Conservation (phyloP, 2,888 invertebrate genomes). For the Leptinotarsa peninsularis region DNA sequence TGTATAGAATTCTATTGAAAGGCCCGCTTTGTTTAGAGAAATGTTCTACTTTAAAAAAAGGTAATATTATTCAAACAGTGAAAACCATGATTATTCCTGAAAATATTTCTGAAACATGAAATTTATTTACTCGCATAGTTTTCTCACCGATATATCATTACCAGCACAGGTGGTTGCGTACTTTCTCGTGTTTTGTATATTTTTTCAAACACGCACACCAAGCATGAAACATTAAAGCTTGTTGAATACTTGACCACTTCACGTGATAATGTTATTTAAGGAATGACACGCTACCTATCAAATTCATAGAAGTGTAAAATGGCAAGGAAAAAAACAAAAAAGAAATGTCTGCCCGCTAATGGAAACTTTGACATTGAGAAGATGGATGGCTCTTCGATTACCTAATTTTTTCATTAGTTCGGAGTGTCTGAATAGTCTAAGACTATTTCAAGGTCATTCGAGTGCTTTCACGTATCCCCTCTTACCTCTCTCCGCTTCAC, state of each 20-base stretch:
- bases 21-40: too few species aligned
- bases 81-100: not conserved
- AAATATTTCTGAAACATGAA: not conserved
- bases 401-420: not conserved
- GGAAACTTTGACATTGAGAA: not conserved
- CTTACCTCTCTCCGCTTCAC: too few species aligned
- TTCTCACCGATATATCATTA: slow-evolving; percentile 24
- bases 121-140: not conserved
- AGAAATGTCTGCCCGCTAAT: not conserved
- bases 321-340: not conserved
- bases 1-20: too few species aligned
- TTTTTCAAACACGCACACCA: slow-evolving; percentile 50
- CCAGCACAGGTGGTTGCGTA: slow-evolving; percentile 39
- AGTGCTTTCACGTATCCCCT: too few species aligned
- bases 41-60: too few species aligned
- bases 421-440: too few species aligned
- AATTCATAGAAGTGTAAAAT: slow-evolving; percentile 7
- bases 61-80: too few species aligned
- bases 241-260: slow-evolving; percentile 52
- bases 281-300: slow-evolving; percentile 30
- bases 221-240: slow-evolving; percentile 52
- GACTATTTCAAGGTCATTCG: too few species aligned
- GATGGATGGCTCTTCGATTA: not conserved
- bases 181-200: slow-evolving; percentile 33
- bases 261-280: slow-evolving; percentile 48